Conservation (phyloP, 1,140 invertebrate species). For the Melanaphis sacchari region DNA sequence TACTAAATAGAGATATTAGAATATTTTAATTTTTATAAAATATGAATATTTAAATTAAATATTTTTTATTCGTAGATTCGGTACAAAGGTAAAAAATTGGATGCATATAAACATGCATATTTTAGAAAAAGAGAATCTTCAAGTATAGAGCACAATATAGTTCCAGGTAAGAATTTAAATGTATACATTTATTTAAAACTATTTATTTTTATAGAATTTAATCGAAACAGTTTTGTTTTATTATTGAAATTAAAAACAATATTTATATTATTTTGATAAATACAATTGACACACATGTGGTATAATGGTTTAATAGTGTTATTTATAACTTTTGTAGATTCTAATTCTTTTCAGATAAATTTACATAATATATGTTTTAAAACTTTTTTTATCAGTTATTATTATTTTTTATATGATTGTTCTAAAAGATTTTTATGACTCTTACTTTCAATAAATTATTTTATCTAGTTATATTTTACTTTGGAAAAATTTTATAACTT, state of each 20-base stretch:
- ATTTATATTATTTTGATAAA: too few relatives aligned
- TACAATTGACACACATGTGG: too few relatives aligned
- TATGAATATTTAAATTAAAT: neutral
- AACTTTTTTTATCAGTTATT: too few relatives aligned
- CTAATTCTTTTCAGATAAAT: too few relatives aligned
- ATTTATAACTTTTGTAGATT: too few relatives aligned
- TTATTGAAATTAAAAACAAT: neutral
- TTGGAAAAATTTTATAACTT: too few relatives aligned
- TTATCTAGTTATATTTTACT: too few relatives aligned
- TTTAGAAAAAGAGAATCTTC: constrained; percentile 43
- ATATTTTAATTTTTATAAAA: neutral
- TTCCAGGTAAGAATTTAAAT: constrained; percentile 18
- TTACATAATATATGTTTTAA: too few relatives aligned
- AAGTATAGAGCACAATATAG: neutral
- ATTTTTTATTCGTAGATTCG: constrained; percentile 31
- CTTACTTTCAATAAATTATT: too few relatives aligned
- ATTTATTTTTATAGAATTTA: neutral
- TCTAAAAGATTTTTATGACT: too few relatives aligned
- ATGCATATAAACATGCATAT: constrained; percentile 42
- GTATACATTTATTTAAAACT: neutral
- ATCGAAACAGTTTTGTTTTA: neutral
- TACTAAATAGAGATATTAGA: neutral
- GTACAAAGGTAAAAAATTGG: constrained; percentile 38
- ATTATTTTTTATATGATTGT: too few relatives aligned
- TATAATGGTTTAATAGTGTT: too few relatives aligned